Base-by-base conservation (phyloP, 2,113 vertebrate genomes). In the Bagarius yarrelli region DNA sequence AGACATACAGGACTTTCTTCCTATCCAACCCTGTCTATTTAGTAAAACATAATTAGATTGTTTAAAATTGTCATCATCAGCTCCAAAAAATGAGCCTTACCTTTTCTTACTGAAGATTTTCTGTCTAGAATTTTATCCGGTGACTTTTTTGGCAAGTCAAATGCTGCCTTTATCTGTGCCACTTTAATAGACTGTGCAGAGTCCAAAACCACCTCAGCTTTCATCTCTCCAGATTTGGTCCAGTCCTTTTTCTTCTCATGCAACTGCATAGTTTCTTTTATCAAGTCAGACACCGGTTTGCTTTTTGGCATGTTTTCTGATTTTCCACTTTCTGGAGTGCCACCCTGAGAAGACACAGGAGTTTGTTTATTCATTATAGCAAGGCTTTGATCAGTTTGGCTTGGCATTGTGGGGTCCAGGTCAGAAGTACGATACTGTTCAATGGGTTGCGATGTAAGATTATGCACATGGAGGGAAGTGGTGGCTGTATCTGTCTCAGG, bases 131-230 rank as follows among this genome's bases (percentile, higher is more conserved):
- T 52, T 83, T 88, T 93, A 40, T 93, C 92, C 0, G 87, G 83
- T 44, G 90, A 88, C 87, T 92, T 93, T 73, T 92, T 91, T 72
- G 87, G 82, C 0, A 77, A 67, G 82, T 94, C 93, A 57, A 94
- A 94, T 2, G 93, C 88, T 0, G 91, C 93, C 87, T 92, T 93
- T 89, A 94, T 94, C 87, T 91, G 89, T 13, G 93, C 91, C 78
- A 93, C 92, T 81, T 92, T 93, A 70, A 93, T 83, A 0, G 88
- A 90, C 55, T 90, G 91, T 50, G 83, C 84, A 63, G 88, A 86
- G 78, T 93, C 93, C 0, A 72, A 32, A 13, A 56, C 44, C 53
- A 82, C 80, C 34, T 93, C 92, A 4, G 44, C 9, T 76, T 87
- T 91, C 18, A 85, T 67, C 64, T 91, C 93, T 15, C 76, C 15